A percentile compares a stretch with the other conserved stretches of the same genome.
These are phyloP conservation scores for Scomber colias DNA, from an alignment of 2,113 vertebrate genomes.

Conservation along the genomic window DNA sequence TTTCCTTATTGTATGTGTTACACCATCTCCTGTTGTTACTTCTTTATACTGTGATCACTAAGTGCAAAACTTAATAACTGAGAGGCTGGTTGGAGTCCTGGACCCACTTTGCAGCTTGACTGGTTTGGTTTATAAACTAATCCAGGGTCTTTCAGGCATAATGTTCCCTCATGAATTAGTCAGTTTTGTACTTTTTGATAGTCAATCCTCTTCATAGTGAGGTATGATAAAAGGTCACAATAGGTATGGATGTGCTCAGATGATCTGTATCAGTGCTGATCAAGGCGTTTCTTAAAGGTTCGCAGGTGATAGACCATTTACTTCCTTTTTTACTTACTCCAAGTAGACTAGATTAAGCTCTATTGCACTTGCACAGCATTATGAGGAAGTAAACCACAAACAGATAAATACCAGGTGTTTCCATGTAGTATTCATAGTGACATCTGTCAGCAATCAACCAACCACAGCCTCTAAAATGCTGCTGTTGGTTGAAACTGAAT, in stretches of 20 bases:
- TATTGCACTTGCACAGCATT: background rate
- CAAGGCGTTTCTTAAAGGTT: background rate
- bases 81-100: slow-evolving; percentile 9
- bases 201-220: background rate
- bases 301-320: background rate
- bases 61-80: slow-evolving; percentile 13
- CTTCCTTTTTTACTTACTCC: background rate
- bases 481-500: background rate
- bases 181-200: background rate
- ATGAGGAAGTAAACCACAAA: background rate
- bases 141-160: background rate
- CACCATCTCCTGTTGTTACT: slow-evolving; percentile 13
- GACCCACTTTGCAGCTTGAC: background rate
- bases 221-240: background rate
- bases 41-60: slow-evolving; percentile 28
- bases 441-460: slow-evolving; percentile 4
- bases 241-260: background rate
- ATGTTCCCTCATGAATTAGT: background rate
- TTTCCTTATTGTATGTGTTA: slow-evolving; percentile 16
- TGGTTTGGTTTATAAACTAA: slow-evolving; percentile 4
- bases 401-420: background rate
- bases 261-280: background rate
- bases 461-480: background rate
- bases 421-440: background rate
- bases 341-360: background rate